Conservation (phyloP, 2,888 invertebrate species). For the Caenorhabditis sp. region DNA sequence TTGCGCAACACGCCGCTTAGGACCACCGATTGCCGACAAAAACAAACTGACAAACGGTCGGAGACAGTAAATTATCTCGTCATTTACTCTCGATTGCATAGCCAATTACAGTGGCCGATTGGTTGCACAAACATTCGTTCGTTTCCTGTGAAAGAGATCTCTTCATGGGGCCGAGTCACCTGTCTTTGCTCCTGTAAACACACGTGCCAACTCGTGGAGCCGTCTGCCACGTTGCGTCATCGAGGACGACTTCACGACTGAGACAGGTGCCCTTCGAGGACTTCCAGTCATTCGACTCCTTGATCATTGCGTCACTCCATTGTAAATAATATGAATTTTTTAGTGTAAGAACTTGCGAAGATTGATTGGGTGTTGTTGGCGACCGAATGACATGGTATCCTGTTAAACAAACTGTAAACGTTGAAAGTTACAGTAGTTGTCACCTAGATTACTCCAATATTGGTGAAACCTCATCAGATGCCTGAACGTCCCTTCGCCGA, state of each 20-base stretch:
- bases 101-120: constrained; percentile 28
- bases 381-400: too few relatives aligned
- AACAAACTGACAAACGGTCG: background rate
- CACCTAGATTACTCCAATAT: too few relatives aligned
- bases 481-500: background rate
- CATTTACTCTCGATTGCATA: constrained; percentile 12
- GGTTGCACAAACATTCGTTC: constrained; percentile 1
- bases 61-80: constrained; percentile 38
- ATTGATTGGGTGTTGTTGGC: too few relatives aligned
- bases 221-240: constrained; percentile 46
- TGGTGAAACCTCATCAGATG: too few relatives aligned
- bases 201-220: constrained; percentile 12
- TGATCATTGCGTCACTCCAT: constrained; percentile 18
- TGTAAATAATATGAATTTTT: constrained; percentile 19
- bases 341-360: too few relatives aligned
- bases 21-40: background rate
- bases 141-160: background rate
- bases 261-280: constrained; percentile 3
- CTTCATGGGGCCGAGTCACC: background rate
- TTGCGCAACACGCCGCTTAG: constrained; percentile 23
- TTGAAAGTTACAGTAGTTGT: too few relatives aligned
- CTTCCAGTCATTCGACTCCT: constrained; percentile 14
- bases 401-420: too few relatives aligned
- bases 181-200: constrained; percentile 12
- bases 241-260: constrained; percentile 6